These are phyloP conservation scores for Cosmorhoe ocellata DNA, from an alignment of 2,888 invertebrate genomes.

Conservation along the genomic window DNA sequence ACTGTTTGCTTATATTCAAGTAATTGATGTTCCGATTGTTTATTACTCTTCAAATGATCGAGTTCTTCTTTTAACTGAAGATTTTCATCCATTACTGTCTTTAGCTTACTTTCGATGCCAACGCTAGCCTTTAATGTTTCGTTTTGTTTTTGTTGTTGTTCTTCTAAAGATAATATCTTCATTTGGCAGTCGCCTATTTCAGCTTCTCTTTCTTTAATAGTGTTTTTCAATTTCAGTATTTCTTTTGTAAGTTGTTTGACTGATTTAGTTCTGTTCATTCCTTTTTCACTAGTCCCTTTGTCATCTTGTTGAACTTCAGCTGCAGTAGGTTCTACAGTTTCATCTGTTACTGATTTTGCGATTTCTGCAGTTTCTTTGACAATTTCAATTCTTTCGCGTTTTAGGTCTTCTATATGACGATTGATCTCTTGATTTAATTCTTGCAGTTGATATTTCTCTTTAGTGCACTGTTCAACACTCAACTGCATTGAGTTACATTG, in stretches of 20 bases:
- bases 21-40: conserved; percentile 53
- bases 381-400: conserved; percentile 67
- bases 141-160: conserved; percentile 72
- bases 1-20: conserved; percentile 53
- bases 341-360: conserved; percentile 59
- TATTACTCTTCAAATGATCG: conserved; percentile 48
- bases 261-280: conserved; percentile 63
- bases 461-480: conserved; percentile 67
- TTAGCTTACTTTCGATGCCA: conserved; percentile 68
- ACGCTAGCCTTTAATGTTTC: conserved; percentile 58
- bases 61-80: conserved; percentile 65
- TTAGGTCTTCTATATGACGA: conserved; percentile 70
- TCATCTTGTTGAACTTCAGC: conserved; percentile 65
- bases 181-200: conserved; percentile 78
- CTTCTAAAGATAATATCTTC: conserved; percentile 77
- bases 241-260: conserved; percentile 79
- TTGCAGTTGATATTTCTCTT: conserved; percentile 67
- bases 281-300: conserved; percentile 62
- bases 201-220: conserved; percentile 77
- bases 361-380: conserved; percentile 69
- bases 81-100: conserved; percentile 67
- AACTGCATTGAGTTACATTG: conserved; percentile 75
- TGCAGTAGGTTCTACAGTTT: conserved; percentile 50
- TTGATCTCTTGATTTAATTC: conserved; percentile 60
- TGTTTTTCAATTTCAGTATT: conserved; percentile 75